A percentile compares a stretch with the other conserved stretches of the same genome.
Conservation (phyloP, 1,140 invertebrate genomes). For the Uloborus diversus region DNA sequence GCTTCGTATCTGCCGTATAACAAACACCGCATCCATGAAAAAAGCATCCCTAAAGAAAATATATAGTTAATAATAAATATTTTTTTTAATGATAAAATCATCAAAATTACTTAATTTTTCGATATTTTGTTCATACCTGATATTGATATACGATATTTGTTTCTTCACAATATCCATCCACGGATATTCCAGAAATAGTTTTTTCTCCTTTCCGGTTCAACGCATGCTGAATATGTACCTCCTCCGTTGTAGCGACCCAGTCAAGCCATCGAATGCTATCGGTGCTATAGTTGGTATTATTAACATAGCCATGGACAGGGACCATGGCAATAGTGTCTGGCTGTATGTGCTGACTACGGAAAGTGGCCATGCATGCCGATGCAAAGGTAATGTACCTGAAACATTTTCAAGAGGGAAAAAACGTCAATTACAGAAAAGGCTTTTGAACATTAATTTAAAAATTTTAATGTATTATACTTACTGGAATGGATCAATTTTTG, state of each 20-base stretch:
- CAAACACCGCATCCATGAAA: neutral
- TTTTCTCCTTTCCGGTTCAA: slow-evolving; percentile 10
- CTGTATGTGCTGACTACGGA: neutral
- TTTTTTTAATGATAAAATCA: neutral
- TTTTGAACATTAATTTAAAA: neutral
- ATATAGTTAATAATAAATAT: no score
- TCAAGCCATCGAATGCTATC: slow-evolving; percentile 29
- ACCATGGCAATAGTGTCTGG: slow-evolving; percentile 46
- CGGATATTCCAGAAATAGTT: neutral
- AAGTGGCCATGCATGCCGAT: slow-evolving; percentile 28
- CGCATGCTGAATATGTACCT: slow-evolving; percentile 26
- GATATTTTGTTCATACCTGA: slow-evolving; percentile 1
- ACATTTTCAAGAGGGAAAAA: neutral
- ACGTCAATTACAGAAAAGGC: neutral
- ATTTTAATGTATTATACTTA: neutral
- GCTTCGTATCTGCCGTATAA: neutral
- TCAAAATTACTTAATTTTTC: neutral
- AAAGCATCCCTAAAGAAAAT: neutral
- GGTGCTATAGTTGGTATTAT: neutral
- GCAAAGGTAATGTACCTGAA: slow-evolving; percentile 26
- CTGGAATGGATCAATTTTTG: neutral
- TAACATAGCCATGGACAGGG: slow-evolving; percentile 30
- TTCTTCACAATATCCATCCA: slow-evolving; percentile 24
- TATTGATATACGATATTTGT: slow-evolving; percentile 11
- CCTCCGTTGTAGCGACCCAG: neutral